Evolutionary conservation across 2,888 invertebrate genomes (phyloP).

Genomic region (Tanytarsus gracilentus): DNA sequence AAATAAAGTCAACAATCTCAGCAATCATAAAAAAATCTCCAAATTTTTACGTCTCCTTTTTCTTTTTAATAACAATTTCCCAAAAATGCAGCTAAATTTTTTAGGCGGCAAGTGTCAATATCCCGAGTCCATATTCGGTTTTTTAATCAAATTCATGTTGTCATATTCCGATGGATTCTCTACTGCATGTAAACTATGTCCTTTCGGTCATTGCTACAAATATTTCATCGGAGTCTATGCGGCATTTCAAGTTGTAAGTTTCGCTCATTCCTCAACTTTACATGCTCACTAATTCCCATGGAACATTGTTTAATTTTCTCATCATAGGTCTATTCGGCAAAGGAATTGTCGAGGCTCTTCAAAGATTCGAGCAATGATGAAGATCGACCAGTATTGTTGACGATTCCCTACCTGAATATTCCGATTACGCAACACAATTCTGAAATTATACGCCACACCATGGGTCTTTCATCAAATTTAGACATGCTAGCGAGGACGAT

Average conservation of each 20-base stretch:
- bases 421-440: background rate
- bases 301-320: background rate
- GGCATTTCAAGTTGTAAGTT: slow-evolving; percentile 9
- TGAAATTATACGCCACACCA: background rate
- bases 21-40: background rate
- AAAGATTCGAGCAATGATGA: background rate
- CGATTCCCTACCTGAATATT: background rate
- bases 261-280: background rate
- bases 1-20: no score
- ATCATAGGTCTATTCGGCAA: background rate
- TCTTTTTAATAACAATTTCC: background rate
- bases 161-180: background rate
- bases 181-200: background rate
- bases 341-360: background rate
- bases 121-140: background rate
- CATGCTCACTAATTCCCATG: background rate
- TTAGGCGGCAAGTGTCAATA: background rate
- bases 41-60: background rate
- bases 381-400: background rate
- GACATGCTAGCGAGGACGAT: background rate
- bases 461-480: background rate
- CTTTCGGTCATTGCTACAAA: slow-evolving; percentile 7
- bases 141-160: slow-evolving; percentile 12
- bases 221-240: slow-evolving; percentile 5
- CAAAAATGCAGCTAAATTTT: background rate